Evolutionary conservation across 2,113 vertebrate species (phyloP).

Genomic region (Heterocephalus glaber): DNA sequence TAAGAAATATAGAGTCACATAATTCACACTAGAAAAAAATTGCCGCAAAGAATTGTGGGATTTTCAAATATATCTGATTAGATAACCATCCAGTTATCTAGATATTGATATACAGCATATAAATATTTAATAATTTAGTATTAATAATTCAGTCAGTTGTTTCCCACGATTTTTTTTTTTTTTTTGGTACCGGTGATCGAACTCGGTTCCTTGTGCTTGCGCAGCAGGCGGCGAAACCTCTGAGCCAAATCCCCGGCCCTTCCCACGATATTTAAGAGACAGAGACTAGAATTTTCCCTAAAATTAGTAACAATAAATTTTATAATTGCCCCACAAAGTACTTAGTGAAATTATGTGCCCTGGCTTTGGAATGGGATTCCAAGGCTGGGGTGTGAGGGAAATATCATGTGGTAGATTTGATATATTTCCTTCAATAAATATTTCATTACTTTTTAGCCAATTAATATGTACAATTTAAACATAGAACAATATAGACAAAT

Average conservation of each 20-base stretch:
- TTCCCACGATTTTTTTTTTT: too few relatives aligned
- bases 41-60: not conserved
- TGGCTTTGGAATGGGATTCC: not conserved
- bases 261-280: not conserved
- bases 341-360: not conserved
- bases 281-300: not conserved
- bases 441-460: not conserved
- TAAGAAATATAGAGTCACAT: not conserved
- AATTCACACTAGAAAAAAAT: constrained; percentile 24
- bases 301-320: not conserved
- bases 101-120: not conserved
- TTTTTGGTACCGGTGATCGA: too few relatives aligned
- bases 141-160: not conserved
- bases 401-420: not conserved
- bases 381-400: too few relatives aligned
- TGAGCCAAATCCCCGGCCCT: too few relatives aligned
- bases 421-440: not conserved
- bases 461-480: not conserved
- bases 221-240: too few relatives aligned
- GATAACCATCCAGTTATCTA: not conserved
- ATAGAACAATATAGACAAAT: not conserved
- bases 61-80: not conserved
- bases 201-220: too few relatives aligned
- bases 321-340: not conserved
- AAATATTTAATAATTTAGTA: not conserved